Evolutionary conservation across 2,113 vertebrate genomes (phyloP).

Genomic region (Crotalus horridus): DNA sequence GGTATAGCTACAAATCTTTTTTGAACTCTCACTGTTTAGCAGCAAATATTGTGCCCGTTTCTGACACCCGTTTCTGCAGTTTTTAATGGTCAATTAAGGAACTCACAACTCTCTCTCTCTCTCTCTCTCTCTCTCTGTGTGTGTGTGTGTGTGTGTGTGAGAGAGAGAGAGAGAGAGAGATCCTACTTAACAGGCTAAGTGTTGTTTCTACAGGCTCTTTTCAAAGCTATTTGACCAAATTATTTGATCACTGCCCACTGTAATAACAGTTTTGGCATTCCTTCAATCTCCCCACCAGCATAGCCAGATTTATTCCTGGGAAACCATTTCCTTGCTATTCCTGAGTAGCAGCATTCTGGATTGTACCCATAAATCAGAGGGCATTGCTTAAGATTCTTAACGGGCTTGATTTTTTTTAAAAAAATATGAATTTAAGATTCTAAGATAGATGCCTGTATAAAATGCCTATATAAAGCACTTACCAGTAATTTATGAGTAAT

Average conservation of each 20-base stretch:
- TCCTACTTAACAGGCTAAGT: not conserved
- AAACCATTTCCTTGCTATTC: not conserved
- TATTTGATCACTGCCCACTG: not conserved
- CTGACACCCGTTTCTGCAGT: not conserved
- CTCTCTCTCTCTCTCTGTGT: too few species aligned
- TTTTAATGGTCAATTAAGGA: not conserved
- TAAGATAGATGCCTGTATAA: not conserved
- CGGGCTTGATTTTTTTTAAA: not conserved
- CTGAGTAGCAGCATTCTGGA: not conserved
- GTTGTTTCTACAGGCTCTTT: not conserved
- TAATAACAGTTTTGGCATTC: not conserved
- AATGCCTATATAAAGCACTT: not conserved
- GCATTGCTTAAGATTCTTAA: not conserved
- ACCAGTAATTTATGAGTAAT: not conserved
- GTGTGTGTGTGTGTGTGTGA: too few species aligned
- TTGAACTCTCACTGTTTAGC: not conserved
- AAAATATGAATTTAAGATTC: not conserved
- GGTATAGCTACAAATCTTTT: not conserved
- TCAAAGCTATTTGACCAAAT: not conserved
- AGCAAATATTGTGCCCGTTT: not conserved
- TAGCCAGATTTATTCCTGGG: not conserved
- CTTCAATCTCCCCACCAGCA: not conserved
- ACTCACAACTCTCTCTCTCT: not conserved
- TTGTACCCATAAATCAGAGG: not conserved
- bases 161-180: too few species aligned